A percentile compares a stretch with the other conserved stretches of the same genome.
Conservation (phyloP, 2,113 vertebrate genomes). For the Ophiodon elongatus region DNA sequence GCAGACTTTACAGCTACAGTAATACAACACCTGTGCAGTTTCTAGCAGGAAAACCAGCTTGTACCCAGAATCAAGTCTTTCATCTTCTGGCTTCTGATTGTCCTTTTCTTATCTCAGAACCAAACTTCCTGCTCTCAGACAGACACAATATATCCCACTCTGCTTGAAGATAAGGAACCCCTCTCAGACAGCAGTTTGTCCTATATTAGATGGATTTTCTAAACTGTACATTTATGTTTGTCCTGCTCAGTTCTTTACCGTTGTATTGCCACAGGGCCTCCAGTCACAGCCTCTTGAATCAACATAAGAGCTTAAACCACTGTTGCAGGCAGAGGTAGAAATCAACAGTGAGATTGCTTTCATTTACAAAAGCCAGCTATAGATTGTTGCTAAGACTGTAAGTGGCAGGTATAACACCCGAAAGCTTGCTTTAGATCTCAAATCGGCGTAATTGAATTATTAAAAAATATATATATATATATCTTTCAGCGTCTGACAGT, state of each 20-base stretch:
- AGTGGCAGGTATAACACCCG: slow-evolving; percentile 55
- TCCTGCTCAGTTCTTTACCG: slow-evolving; percentile 52
- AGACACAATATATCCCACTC: slow-evolving; percentile 55
- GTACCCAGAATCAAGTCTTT: slow-evolving; percentile 44
- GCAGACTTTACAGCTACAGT: slow-evolving; percentile 2
- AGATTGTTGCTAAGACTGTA: slow-evolving; percentile 67
- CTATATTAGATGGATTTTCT: slow-evolving; percentile 60
- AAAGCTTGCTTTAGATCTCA: slow-evolving; percentile 61
- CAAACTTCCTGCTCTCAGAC: slow-evolving; percentile 44
- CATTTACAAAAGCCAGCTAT: slow-evolving; percentile 77
- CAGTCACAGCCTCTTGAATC: slow-evolving; percentile 74
- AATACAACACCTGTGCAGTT: slow-evolving; percentile 51
- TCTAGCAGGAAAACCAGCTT: slow-evolving; percentile 36
- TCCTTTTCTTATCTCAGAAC: slow-evolving; percentile 51
- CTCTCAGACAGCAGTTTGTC: slow-evolving; percentile 51
- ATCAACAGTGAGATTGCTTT: slow-evolving; percentile 73
- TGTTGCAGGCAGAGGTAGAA: slow-evolving; percentile 50
- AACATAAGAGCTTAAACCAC: slow-evolving; percentile 69
- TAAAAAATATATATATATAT: too few species aligned
- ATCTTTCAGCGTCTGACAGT: slow-evolving; percentile 40
- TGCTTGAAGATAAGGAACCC: slow-evolving; percentile 55
- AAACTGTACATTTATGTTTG: slow-evolving; percentile 66
- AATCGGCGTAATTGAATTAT: slow-evolving; percentile 71
- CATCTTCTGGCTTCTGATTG: slow-evolving; percentile 55
- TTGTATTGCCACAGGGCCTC: slow-evolving; percentile 49